phyloP scores from a whole-genome alignment of 2,113 vertebrate genomes.

The Nipponia nippon region DNA sequence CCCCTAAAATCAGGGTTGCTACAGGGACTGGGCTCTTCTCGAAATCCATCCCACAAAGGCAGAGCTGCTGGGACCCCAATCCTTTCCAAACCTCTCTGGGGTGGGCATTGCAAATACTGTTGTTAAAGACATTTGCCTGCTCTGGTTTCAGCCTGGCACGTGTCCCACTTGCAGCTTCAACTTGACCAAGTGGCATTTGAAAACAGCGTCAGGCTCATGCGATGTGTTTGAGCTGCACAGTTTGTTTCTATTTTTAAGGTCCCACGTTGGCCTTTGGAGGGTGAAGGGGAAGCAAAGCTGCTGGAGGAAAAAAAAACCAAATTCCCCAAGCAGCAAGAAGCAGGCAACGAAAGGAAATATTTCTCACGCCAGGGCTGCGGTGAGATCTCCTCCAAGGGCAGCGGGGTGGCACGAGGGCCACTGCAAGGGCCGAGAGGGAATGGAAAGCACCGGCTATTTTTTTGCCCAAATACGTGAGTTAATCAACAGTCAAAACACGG shows the following conservation, averaged over 20 bases:
- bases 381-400: not conserved
- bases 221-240: not conserved
- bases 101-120: accelerated
- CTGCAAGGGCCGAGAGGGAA: not conserved
- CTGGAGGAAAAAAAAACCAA: not conserved
- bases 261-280: not conserved
- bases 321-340: not conserved
- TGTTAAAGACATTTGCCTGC: not conserved
- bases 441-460: accelerated
- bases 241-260: not conserved
- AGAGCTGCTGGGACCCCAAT: not conserved
- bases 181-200: not conserved
- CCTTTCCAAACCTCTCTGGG: accelerated
- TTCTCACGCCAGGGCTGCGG: not conserved
- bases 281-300: not conserved
- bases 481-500: not conserved
- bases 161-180: accelerated
- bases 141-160: not conserved
- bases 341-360: not conserved
- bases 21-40: accelerated
- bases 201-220: not conserved
- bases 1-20: accelerated
- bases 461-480: not conserved
- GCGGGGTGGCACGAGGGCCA: accelerated
- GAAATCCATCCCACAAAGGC: not conserved